Conservation (phyloP, 2,888 invertebrate genomes). For the Adelphocoris suturalis region DNA sequence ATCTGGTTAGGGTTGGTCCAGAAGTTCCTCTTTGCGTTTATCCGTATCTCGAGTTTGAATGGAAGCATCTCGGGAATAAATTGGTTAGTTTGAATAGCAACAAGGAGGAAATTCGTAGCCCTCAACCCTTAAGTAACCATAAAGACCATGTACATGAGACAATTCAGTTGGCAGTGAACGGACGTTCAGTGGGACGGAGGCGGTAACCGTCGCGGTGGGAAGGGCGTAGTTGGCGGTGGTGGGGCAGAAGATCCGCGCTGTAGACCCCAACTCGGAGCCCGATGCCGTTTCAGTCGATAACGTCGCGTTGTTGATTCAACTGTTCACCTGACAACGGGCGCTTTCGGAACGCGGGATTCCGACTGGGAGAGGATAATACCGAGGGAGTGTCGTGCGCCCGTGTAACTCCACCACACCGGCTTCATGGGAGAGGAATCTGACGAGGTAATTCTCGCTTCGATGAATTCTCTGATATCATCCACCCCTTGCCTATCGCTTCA, state of each 20-base stretch:
- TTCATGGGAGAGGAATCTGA: background rate
- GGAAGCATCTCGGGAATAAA: background rate
- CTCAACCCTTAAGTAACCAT: background rate
- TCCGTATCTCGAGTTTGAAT: background rate
- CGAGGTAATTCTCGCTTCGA: background rate
- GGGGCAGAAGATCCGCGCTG: constrained; percentile 27
- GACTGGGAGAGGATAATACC: constrained; percentile 12
- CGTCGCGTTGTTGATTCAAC: constrained; percentile 65
- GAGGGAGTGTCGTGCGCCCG: constrained; percentile 25
- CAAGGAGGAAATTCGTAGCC: background rate
- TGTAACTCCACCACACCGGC: background rate
- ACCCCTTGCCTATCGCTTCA: background rate
- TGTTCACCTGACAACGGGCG: constrained; percentile 45
- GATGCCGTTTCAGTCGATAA: constrained; percentile 57
- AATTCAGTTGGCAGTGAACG: constrained; percentile 17
- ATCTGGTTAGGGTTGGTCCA: background rate
- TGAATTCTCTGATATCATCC: background rate
- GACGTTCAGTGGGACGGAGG: background rate
- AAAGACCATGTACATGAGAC: background rate
- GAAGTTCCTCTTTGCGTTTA: background rate
- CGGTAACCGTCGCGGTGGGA: background rate
- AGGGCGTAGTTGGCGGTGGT: background rate
- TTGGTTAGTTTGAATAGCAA: background rate
- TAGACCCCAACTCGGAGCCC: constrained; percentile 40
- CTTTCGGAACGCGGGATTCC: constrained; percentile 4